Percentiles rank a stretch among this genome's conserved stretches.
These are phyloP conservation scores for Vanessa cardui DNA, from an alignment of 2,888 invertebrate species.

Conservation along the genomic window DNA sequence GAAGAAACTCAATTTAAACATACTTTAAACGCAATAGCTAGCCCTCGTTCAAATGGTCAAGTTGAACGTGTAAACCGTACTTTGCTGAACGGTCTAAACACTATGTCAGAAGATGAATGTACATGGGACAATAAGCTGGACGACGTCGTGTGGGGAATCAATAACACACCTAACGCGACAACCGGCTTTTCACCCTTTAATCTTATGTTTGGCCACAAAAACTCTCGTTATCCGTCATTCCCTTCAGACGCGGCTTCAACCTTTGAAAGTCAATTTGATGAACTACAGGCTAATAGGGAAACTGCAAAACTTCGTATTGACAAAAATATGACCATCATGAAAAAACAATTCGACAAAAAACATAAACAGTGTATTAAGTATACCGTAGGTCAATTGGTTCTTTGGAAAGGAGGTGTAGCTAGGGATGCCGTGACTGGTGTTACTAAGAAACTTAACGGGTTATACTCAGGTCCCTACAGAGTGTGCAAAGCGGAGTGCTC, in stretches of 20 bases:
- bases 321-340: constrained; percentile 3
- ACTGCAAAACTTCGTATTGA: constrained; percentile 2
- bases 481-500: too few species aligned
- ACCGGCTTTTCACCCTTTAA: too few species aligned
- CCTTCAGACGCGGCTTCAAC: too few species aligned
- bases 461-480: not conserved
- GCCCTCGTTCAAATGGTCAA: constrained; percentile 36
- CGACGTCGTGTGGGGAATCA: constrained; percentile 19
- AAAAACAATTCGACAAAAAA: constrained; percentile 6
- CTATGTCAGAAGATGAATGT: constrained; percentile 30
- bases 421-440: not conserved
- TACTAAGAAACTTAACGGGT: constrained; percentile 8
- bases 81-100: constrained; percentile 33
- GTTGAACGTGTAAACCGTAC: constrained; percentile 37
- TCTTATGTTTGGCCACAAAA: too few species aligned
- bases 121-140: constrained; percentile 35
- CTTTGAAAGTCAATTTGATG: not conserved
- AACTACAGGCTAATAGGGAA: not conserved
- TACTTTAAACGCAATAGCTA: constrained; percentile 32
- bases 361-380: not conserved
- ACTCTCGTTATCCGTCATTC: too few species aligned
- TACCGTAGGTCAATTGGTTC: constrained; percentile 5
- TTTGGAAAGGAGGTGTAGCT: constrained; percentile 3
- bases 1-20: constrained; percentile 41
- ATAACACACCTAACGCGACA: too few species aligned